These are phyloP conservation scores for Hypena proboscidalis DNA, from an alignment of 2,888 invertebrate genomes.

Conservation along the genomic window DNA sequence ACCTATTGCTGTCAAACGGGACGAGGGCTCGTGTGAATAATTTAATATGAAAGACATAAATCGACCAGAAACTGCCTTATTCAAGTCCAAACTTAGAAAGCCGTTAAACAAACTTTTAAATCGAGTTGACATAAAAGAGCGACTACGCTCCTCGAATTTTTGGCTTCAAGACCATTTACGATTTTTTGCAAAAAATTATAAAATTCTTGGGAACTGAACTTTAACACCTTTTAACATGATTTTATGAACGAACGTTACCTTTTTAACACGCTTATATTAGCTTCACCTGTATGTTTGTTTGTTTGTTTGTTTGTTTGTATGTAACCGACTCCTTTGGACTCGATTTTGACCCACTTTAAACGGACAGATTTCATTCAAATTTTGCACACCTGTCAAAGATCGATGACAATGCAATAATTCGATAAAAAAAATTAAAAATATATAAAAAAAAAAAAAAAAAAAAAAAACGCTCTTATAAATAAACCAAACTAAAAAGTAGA, in stretches of 20 bases:
- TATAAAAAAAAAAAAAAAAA: too few relatives aligned
- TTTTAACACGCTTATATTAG: too few relatives aligned
- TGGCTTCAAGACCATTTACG: conserved; percentile 5
- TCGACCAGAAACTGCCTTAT: conserved; percentile 41
- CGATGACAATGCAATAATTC: too few relatives aligned
- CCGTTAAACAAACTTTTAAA: conserved; percentile 42
- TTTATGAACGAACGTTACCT: neutral
- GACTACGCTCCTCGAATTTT: conserved; percentile 27
- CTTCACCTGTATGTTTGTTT: too few relatives aligned
- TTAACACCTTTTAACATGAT: neutral
- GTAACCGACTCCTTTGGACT: too few relatives aligned
- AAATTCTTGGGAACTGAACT: neutral
- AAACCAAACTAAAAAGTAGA: too few relatives aligned
- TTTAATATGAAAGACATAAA: conserved; percentile 49
- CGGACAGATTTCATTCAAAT: too few relatives aligned
- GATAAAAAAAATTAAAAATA: too few relatives aligned
- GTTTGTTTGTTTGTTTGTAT: too few relatives aligned
- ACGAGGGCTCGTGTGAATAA: conserved; percentile 38
- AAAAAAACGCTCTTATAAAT: too few relatives aligned
- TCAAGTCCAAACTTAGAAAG: conserved; percentile 35
- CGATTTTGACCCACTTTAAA: too few relatives aligned
- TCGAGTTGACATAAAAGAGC: conserved; percentile 33
- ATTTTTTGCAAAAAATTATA: conserved; percentile 2
- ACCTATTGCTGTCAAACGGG: conserved; percentile 38
- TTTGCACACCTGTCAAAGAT: too few relatives aligned